phyloP scores from a whole-genome alignment of 2,888 invertebrate genomes.

The Anoncus sp. region DNA sequence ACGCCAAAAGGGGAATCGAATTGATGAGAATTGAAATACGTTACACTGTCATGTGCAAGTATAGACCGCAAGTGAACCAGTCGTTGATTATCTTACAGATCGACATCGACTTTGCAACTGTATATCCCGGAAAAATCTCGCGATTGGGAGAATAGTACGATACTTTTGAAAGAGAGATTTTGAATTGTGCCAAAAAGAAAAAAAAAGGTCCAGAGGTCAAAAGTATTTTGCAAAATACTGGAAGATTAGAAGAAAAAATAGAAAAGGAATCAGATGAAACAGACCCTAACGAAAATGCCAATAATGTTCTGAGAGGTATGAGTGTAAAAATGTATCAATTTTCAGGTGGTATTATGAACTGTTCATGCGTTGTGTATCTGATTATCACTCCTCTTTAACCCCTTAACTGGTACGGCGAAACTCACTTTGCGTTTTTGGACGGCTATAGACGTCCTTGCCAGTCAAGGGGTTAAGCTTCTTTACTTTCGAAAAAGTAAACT shows the following conservation, averaged over 20 bases:
- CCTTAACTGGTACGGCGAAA: no score
- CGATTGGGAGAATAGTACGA: constrained; percentile 20
- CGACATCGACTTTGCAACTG: constrained; percentile 49
- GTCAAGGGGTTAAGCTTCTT: no score
- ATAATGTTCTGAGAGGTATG: background rate
- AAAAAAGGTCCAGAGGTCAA: constrained; percentile 19
- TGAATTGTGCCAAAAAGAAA: constrained; percentile 39
- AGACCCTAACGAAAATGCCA: background rate
- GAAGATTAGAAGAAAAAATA: constrained; percentile 3
- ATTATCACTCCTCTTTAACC: background rate
- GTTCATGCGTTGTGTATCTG: no score
- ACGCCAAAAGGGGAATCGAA: constrained; percentile 1
- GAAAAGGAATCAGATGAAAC: background rate
- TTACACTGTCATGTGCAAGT: background rate
- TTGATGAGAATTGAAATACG: constrained; percentile 7
- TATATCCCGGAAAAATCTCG: constrained; percentile 32
- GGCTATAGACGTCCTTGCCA: no score
- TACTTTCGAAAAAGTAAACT: background rate
- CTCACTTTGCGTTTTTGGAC: no score
- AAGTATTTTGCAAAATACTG: constrained; percentile 27
- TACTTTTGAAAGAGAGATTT: constrained; percentile 36
- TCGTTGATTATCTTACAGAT: constrained; percentile 38
- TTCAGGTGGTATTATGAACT: no score
- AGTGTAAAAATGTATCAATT: background rate
- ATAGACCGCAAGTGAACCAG: constrained; percentile 1